Evolutionary conservation across 2,888 invertebrate genomes (phyloP).

Genomic region (Dastarcus helophoroides): DNA sequence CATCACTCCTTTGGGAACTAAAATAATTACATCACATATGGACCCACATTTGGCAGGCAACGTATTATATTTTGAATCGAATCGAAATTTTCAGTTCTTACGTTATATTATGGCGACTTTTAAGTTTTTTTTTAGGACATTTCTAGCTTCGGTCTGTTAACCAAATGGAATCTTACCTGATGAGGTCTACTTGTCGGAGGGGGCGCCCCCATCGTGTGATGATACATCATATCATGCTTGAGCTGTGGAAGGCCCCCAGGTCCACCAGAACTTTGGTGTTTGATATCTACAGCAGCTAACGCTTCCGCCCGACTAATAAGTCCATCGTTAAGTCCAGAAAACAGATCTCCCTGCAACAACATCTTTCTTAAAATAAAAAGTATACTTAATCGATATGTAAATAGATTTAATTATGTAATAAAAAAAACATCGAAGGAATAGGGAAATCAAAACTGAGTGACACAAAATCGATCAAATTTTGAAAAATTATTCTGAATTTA

Average conservation of each 20-base stretch:
- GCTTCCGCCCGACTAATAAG: slow-evolving; percentile 89
- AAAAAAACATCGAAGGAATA: too few relatives aligned
- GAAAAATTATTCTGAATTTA: too few relatives aligned
- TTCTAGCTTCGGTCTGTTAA: too few relatives aligned
- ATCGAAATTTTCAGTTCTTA: too few relatives aligned
- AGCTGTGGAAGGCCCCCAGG: slow-evolving; percentile 66
- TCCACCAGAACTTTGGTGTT: slow-evolving; percentile 63
- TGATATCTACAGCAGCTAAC: slow-evolving; percentile 84
- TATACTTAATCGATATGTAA: too few relatives aligned
- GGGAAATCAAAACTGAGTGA: slow-evolving; percentile 1
- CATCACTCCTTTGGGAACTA: too few relatives aligned
- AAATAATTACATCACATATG: too few relatives aligned
- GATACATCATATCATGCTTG: slow-evolving; percentile 93
- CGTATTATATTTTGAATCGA: too few relatives aligned
- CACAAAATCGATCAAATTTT: too few relatives aligned
- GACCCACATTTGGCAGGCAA: too few relatives aligned
- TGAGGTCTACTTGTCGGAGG: slow-evolving; percentile 74
- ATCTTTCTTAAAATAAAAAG: slow-evolving; percentile 12
- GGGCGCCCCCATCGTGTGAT: slow-evolving; percentile 72
- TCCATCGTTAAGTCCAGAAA: slow-evolving; percentile 88
- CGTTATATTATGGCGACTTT: too few relatives aligned
- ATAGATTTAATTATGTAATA: neutral
- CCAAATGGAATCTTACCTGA: slow-evolving; percentile 53
- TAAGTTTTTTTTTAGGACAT: too few relatives aligned
- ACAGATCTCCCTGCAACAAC: slow-evolving; percentile 75